These are phyloP conservation scores for Orchesellides sinensis DNA, from an alignment of 2,888 invertebrate species.

Conservation along the genomic window DNA sequence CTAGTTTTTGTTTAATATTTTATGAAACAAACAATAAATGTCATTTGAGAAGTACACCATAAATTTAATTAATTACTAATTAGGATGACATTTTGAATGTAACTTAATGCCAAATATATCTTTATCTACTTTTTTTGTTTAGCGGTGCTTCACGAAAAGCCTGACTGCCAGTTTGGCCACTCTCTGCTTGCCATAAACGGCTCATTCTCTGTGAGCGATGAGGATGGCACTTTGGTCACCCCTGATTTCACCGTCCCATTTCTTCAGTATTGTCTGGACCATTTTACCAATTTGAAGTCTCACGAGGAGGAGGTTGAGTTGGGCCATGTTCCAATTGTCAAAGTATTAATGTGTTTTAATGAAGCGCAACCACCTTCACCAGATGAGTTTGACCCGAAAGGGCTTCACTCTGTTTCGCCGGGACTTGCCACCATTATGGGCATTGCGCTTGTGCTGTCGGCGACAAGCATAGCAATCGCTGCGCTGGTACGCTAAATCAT, in stretches of 20 bases:
- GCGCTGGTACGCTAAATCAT: constrained; percentile 64
- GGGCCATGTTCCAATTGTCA: constrained; percentile 21
- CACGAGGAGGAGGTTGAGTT: constrained; percentile 14
- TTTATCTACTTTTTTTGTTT: constrained; percentile 23
- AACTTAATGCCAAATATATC: no score
- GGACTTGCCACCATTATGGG: constrained; percentile 66
- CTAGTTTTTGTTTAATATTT: neutral
- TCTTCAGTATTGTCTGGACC: constrained; percentile 72
- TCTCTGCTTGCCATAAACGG: constrained; percentile 46
- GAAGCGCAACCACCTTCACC: constrained; percentile 10
- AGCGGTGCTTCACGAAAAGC: constrained; percentile 70
- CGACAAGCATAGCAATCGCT: constrained; percentile 73
- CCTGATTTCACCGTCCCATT: constrained; percentile 58
- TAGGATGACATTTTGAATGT: neutral
- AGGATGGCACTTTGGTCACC: constrained; percentile 65
- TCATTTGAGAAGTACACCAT: neutral
- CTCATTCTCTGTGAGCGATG: constrained; percentile 41
- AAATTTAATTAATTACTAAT: constrained; percentile 7
- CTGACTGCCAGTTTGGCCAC: constrained; percentile 68
- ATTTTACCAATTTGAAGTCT: constrained; percentile 57
- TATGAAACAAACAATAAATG: neutral
- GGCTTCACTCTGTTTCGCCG: constrained; percentile 49
- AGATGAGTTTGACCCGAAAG: constrained; percentile 4
- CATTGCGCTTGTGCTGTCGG: constrained; percentile 69
- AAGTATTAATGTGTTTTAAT: constrained; percentile 59